Percentiles rank a stretch among this genome's conserved stretches.
Conservation (phyloP, 2,113 vertebrate species). For the Motacilla alba region DNA sequence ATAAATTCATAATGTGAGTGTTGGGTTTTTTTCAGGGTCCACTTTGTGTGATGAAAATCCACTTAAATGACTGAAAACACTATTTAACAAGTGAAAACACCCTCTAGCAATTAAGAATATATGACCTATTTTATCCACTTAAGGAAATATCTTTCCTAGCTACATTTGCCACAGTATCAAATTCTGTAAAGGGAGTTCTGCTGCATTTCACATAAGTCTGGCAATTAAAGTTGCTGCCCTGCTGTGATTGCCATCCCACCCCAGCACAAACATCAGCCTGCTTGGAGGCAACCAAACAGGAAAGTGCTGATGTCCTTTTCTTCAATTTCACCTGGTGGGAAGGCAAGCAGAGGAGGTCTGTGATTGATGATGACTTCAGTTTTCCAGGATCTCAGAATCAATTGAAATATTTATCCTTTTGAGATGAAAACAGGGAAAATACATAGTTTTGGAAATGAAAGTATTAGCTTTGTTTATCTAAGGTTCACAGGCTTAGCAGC, state of each 20-base stretch:
- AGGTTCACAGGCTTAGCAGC: neutral
- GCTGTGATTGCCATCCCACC: neutral
- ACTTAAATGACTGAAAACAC: neutral
- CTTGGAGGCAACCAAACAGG: neutral
- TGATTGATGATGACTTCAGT: neutral
- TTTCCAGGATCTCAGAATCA: neutral
- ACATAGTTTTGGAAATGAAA: neutral
- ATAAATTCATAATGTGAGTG: neutral
- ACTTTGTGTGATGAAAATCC: neutral
- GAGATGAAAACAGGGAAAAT: neutral
- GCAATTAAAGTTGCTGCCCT: neutral
- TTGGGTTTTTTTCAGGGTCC: neutral
- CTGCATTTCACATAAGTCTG: neutral
- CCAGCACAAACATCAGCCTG: neutral
- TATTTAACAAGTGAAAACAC: neutral
- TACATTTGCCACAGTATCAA: neutral
- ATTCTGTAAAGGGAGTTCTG: neutral
- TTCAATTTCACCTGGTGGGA: neutral
- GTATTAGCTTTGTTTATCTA: neutral
- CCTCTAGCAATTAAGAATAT: neutral
- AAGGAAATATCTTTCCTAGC: neutral
- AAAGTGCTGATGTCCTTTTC: neutral
- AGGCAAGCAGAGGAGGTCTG: neutral
- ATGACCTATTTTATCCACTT: conserved; percentile 10
- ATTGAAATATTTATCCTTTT: neutral